A percentile compares a stretch with the other conserved stretches of the same genome.
phyloP scores from a whole-genome alignment of 2,888 invertebrate genomes.

The Odontothrips loti region DNA sequence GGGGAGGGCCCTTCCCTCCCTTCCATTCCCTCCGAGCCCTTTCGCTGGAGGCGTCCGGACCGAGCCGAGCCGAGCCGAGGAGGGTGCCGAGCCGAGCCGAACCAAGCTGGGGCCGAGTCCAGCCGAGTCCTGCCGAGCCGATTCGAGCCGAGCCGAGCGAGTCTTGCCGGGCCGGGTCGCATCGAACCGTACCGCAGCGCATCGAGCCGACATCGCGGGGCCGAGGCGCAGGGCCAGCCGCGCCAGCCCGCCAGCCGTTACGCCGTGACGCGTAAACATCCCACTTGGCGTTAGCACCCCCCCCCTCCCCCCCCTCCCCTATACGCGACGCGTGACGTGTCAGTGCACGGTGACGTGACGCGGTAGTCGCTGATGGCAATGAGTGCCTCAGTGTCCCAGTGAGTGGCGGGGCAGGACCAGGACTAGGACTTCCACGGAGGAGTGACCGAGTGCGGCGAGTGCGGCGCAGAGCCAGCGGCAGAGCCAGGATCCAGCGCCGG shows the following conservation, averaged over 20 bases:
- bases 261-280: slow-evolving; percentile 5
- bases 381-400: background rate
- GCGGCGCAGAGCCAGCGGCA: background rate
- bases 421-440: background rate
- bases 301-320: background rate
- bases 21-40: too few relatives aligned
- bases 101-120: too few relatives aligned
- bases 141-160: too few relatives aligned
- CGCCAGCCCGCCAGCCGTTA: too few relatives aligned
- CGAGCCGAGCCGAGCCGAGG: background rate
- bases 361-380: background rate
- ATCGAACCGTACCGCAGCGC: too few relatives aligned
- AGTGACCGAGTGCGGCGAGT: background rate
- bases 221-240: too few relatives aligned
- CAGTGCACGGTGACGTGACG: background rate
- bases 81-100: background rate
- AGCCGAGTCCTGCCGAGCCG: too few relatives aligned
- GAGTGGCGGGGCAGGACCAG: background rate
- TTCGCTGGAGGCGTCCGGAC: background rate
- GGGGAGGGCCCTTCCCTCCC: too few relatives aligned
- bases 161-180: too few relatives aligned
- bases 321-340: background rate
- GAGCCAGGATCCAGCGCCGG: background rate
- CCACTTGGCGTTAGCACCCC: background rate
- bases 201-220: too few relatives aligned